Percentiles rank a stretch among this genome's conserved stretches.
Conservation (phyloP, 2,888 invertebrate genomes). For the Clistopyga incitator region DNA sequence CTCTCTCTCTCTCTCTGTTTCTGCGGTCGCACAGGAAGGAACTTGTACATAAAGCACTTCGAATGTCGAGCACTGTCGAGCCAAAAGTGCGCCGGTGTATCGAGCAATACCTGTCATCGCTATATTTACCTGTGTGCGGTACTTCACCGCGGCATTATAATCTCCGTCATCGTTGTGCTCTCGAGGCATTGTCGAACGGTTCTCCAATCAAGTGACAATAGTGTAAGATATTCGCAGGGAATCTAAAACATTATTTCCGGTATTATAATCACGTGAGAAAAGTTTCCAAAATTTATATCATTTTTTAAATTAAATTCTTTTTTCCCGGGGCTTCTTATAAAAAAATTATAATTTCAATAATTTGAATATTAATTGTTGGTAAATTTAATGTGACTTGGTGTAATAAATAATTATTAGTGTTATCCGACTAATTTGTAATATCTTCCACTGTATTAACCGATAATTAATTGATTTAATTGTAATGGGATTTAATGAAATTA, state of each 20-base stretch:
- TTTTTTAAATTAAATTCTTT: no score
- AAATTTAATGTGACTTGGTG: no score
- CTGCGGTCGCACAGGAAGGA: neutral
- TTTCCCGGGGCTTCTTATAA: no score
- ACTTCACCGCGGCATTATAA: slow-evolving; percentile 48
- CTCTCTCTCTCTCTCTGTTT: neutral
- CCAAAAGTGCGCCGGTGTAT: slow-evolving; percentile 52
- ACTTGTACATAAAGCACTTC: slow-evolving; percentile 8
- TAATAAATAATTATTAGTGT: no score
- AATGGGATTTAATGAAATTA: no score
- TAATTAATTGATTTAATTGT: no score
- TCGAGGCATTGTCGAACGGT: slow-evolving; percentile 60
- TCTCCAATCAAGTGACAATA: slow-evolving; percentile 49
- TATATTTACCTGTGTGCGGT: slow-evolving; percentile 58
- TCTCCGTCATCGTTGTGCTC: slow-evolving; percentile 46
- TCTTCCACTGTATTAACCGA: no score
- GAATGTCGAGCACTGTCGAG: slow-evolving; percentile 36
- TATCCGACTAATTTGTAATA: no score
- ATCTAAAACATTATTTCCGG: neutral
- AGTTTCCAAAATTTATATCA: neutral
- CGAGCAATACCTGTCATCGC: slow-evolving; percentile 56
- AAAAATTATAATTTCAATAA: no score
- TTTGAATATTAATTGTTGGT: no score
- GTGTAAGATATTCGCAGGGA: slow-evolving; percentile 29
- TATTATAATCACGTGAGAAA: neutral